Evolutionary conservation across 2,113 vertebrate species (phyloP).

Genomic region (Daubentonia madagascariensis): DNA sequence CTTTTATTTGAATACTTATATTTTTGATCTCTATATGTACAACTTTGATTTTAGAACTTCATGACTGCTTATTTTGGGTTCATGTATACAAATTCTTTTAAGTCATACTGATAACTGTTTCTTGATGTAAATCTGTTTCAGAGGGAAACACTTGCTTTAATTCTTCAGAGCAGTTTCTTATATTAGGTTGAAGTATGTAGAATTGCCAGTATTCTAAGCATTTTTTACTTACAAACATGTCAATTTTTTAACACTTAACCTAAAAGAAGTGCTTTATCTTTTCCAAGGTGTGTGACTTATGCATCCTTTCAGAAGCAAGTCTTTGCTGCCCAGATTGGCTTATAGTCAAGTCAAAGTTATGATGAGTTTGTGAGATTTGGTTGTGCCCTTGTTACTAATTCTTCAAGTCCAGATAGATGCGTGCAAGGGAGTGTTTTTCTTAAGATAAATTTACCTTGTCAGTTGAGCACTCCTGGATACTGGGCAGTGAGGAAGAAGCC

Average conservation of each 20-base stretch:
- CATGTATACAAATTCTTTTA: constrained; percentile 24
- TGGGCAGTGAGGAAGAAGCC: not conserved
- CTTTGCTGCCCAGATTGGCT: not conserved
- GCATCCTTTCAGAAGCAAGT: not conserved
- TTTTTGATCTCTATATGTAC: constrained; percentile 14
- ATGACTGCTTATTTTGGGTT: constrained; percentile 35
- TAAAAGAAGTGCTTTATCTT: not conserved
- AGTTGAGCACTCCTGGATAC: not conserved
- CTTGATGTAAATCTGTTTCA: constrained; percentile 17
- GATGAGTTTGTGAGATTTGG: not conserved
- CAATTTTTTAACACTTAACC: not conserved
- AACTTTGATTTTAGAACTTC: constrained; percentile 53
- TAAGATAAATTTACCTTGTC: not conserved
- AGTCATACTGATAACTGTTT: not conserved
- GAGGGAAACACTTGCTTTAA: not conserved
- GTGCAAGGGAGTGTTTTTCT: not conserved
- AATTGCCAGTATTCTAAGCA: not conserved
- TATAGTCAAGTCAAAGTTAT: not conserved
- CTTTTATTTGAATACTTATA: constrained; percentile 32
- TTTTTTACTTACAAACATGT: not conserved
- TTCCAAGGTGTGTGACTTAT: not conserved
- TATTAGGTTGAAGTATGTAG: not conserved
- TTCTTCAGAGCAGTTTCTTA: not conserved
- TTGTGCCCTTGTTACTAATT: not conserved
- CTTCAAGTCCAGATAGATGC: not conserved